phyloP scores from a whole-genome alignment of 2,797 vertebrate species.

The Etheostoma perlongum region DNA sequence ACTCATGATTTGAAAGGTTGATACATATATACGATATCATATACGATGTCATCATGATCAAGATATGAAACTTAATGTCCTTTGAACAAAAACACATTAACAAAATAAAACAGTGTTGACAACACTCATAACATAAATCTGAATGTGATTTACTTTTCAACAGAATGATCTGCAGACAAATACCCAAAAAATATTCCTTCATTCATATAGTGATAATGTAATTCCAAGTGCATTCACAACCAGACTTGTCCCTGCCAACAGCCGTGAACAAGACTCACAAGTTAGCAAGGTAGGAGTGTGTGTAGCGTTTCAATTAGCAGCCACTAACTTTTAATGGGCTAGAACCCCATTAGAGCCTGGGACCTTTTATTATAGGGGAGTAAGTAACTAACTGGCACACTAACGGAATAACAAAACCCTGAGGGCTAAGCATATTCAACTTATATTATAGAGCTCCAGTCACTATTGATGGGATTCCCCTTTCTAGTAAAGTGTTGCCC shows the following conservation, averaged over 20 bases:
- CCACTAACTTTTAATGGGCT: slow-evolving; percentile 55
- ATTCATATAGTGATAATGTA: background rate
- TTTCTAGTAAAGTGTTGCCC: background rate
- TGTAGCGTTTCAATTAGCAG: slow-evolving; percentile 37
- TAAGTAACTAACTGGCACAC: slow-evolving; percentile 26
- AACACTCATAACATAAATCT: too few relatives aligned
- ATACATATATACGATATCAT: too few relatives aligned
- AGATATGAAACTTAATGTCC: too few relatives aligned
- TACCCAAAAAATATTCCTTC: too few relatives aligned
- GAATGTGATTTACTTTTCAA: too few relatives aligned
- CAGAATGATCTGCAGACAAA: too few relatives aligned
- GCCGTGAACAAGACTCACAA: background rate
- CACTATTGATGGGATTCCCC: background rate
- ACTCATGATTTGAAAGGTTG: too few relatives aligned
- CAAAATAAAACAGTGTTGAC: too few relatives aligned
- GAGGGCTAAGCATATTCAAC: background rate
- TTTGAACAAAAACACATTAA: too few relatives aligned
- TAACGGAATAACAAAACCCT: slow-evolving; percentile 3
- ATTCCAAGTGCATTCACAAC: background rate
- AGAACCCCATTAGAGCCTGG: slow-evolving; percentile 38
- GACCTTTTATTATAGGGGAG: slow-evolving; percentile 44
- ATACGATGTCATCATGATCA: too few relatives aligned
- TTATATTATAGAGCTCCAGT: background rate
- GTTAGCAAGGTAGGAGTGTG: background rate
- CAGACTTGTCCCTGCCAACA: background rate